A percentile compares a stretch with the other conserved stretches of the same genome.
Conservation (phyloP, 2,888 invertebrate species). For the Leucophenga montana region DNA sequence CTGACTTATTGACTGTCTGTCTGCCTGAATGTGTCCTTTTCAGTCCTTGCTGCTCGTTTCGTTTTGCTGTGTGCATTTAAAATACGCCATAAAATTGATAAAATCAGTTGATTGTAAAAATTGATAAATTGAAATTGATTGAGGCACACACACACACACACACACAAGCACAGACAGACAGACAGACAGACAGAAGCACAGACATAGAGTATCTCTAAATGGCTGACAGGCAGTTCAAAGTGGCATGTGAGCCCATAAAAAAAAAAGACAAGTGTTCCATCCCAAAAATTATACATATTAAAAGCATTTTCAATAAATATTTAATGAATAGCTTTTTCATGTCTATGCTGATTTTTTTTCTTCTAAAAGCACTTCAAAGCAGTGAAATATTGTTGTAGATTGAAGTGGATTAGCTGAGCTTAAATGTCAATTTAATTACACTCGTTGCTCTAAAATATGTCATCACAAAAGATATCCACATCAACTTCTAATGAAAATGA, state of each 20-base stretch:
- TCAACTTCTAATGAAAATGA: too few relatives aligned
- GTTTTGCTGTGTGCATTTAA: slow-evolving; percentile 49
- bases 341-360: too few relatives aligned
- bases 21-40: slow-evolving; percentile 40
- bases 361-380: neutral
- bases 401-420: neutral
- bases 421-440: slow-evolving; percentile 1
- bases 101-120: slow-evolving; percentile 66
- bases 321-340: too few relatives aligned
- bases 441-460: neutral
- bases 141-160: slow-evolving; percentile 46
- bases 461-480: too few relatives aligned
- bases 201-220: slow-evolving; percentile 19
- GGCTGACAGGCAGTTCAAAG: too few relatives aligned
- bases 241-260: neutral
- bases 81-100: slow-evolving; percentile 65
- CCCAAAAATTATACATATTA: too few relatives aligned
- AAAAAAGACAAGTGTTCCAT: too few relatives aligned
- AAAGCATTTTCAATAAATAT: too few relatives aligned
- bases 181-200: neutral
- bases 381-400: too few relatives aligned
- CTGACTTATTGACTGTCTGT: neutral
- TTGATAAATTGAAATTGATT: slow-evolving; percentile 66
- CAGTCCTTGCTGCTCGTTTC: neutral
- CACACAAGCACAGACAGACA: slow-evolving; percentile 24